Conservation (phyloP, 2,113 vertebrate genomes). For the Barnardius zonarius region DNA sequence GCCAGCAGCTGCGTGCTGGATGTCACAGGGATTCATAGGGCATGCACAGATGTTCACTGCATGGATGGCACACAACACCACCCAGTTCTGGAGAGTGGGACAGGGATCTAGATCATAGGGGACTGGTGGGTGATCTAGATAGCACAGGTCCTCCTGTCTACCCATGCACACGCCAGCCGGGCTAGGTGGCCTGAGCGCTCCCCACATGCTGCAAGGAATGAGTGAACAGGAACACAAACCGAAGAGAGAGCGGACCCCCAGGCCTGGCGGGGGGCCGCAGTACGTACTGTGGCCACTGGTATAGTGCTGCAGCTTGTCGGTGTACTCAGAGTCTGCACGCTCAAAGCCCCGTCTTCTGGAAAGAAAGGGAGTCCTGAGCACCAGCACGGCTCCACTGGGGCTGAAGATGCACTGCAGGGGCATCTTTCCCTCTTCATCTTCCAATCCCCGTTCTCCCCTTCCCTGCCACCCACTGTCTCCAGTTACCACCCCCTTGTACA, state of each 20-base stretch:
- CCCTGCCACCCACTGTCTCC: neutral
- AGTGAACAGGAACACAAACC: constrained; percentile 14
- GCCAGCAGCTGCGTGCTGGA: neutral
- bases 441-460: neutral
- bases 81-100: neutral
- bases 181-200: neutral
- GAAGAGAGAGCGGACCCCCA: neutral
- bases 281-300: constrained; percentile 97
- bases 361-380: constrained; percentile 80
- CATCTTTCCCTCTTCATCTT: neutral
- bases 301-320: constrained; percentile 96
- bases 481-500: fast-evolving
- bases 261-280: neutral
- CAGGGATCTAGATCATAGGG: neutral
- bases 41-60: fast-evolving
- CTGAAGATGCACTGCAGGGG: fast-evolving
- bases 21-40: neutral
- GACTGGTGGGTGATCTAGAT: neutral
- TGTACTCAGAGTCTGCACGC: constrained; percentile 90
- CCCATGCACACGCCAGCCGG: neutral
- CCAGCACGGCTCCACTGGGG: neutral
- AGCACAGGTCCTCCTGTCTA: neutral
- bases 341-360: constrained; percentile 90
- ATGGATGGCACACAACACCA: fast-evolving
- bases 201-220: neutral